Evolutionary conservation across 1,140 invertebrate genomes (phyloP).

Genomic region (Pollicipes pollicipes): DNA sequence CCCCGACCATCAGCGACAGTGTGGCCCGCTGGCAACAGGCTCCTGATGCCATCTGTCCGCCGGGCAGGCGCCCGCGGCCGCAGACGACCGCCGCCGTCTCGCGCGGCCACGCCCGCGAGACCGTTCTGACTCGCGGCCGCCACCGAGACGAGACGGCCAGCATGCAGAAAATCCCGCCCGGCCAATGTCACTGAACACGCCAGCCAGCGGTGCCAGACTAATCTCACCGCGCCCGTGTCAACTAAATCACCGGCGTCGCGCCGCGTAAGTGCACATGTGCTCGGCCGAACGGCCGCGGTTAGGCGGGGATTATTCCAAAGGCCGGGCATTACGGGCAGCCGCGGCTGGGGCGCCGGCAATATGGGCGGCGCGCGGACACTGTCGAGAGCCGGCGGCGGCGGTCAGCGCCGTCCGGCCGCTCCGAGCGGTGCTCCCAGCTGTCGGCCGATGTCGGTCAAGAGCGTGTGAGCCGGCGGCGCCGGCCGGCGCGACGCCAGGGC

Average conservation of each 20-base stretch:
- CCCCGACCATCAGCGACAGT: no score
- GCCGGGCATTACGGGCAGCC: no score
- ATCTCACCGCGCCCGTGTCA: not conserved
- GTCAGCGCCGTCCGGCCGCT: no score
- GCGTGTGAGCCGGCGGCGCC: no score
- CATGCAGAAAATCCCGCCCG: not conserved
- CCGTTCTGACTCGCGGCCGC: not conserved
- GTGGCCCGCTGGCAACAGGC: not conserved
- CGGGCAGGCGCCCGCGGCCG: no score
- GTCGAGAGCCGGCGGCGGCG: no score
- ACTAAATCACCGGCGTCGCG: not conserved
- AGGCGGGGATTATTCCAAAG: not conserved
- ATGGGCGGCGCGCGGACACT: not conserved
- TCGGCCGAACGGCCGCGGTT: no score
- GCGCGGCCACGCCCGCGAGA: not conserved
- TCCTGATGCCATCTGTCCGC: no score
- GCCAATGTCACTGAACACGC: not conserved
- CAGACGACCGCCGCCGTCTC: no score
- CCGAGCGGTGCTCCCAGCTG: no score
- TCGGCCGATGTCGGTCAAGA: no score
- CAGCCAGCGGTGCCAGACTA: not conserved
- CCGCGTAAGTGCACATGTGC: not conserved
- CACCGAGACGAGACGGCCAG: not conserved
- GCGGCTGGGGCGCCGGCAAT: not conserved
- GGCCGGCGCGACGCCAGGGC: no score